These are phyloP conservation scores for Melieria picta DNA, from an alignment of 2,888 invertebrate genomes.

Conservation along the genomic window DNA sequence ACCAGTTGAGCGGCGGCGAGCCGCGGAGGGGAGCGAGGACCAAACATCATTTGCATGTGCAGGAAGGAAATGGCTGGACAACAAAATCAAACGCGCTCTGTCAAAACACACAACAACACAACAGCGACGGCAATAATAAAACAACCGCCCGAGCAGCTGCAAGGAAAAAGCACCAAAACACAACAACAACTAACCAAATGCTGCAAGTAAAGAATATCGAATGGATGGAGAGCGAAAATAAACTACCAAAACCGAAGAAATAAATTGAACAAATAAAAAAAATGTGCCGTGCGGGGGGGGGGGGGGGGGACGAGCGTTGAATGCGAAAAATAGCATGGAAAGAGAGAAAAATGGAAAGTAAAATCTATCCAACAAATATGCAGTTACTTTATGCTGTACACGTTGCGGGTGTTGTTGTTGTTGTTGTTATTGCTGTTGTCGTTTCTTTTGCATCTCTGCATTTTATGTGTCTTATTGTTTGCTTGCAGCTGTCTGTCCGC, in stretches of 20 bases:
- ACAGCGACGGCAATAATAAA: neutral
- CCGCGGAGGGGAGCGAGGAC: constrained; percentile 16
- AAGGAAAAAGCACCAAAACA: neutral
- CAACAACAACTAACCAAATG: constrained; percentile 24
- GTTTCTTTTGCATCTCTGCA: constrained; percentile 30
- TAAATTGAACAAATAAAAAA: neutral
- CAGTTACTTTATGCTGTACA: neutral
- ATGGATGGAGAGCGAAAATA: neutral
- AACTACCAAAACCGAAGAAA: constrained; percentile 8
- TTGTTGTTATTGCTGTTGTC: constrained; percentile 21
- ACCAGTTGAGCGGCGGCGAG: neutral
- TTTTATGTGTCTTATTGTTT: constrained; percentile 27
- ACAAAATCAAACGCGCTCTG: constrained; percentile 27
- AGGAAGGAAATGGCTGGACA: constrained; percentile 30
- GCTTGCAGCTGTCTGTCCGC: neutral
- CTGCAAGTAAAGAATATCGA: constrained; percentile 9
- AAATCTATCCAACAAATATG: neutral
- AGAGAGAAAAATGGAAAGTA: neutral
- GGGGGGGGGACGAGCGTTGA: constrained; percentile 4
- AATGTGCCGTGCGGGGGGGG: constrained; percentile 5
- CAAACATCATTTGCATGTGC: constrained; percentile 33
- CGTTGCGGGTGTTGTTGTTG: neutral
- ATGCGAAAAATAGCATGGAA: neutral
- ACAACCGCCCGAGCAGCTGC: constrained; percentile 9
- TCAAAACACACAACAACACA: constrained; percentile 18